phyloP scores from a whole-genome alignment of 2,113 vertebrate genomes.

The Todiramphus chloris region DNA sequence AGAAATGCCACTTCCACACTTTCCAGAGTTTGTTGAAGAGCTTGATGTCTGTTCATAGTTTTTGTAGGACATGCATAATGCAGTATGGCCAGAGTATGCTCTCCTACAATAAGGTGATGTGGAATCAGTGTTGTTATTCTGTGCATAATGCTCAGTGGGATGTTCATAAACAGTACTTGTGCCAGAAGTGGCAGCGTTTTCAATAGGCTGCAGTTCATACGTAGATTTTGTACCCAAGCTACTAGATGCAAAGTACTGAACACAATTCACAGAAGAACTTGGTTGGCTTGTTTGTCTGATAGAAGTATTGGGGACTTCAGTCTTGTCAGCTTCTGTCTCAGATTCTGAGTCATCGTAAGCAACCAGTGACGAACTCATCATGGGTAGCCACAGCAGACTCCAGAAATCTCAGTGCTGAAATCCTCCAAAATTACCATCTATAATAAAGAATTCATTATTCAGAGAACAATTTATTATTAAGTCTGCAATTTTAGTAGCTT shows the following conservation, averaged over 20 bases:
- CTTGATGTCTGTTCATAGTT: background rate
- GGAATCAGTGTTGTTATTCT: background rate
- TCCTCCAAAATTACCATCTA: conserved; percentile 47
- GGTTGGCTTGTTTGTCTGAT: background rate
- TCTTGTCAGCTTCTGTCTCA: conserved; percentile 72
- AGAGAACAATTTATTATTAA: background rate
- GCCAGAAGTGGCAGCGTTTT: background rate
- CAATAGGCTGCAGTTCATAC: background rate
- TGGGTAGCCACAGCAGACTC: background rate
- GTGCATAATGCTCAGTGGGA: background rate
- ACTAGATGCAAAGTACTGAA: background rate
- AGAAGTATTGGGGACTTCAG: background rate
- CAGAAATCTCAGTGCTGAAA: background rate
- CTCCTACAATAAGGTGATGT: background rate
- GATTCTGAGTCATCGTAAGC: conserved; percentile 92
- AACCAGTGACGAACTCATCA: conserved; percentile 86
- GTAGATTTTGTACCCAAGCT: background rate
- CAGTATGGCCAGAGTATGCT: background rate
- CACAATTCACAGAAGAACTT: background rate
- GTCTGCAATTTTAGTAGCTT: background rate
- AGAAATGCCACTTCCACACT: background rate
- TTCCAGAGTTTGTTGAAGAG: background rate
- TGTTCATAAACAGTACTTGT: background rate
- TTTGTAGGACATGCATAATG: background rate
- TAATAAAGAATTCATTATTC: conserved; percentile 53